Percentiles rank a stretch among this genome's conserved stretches.
Conservation (phyloP, 35 echinoderm and acorn worm genomes). For the Apostichopus californicus region DNA sequence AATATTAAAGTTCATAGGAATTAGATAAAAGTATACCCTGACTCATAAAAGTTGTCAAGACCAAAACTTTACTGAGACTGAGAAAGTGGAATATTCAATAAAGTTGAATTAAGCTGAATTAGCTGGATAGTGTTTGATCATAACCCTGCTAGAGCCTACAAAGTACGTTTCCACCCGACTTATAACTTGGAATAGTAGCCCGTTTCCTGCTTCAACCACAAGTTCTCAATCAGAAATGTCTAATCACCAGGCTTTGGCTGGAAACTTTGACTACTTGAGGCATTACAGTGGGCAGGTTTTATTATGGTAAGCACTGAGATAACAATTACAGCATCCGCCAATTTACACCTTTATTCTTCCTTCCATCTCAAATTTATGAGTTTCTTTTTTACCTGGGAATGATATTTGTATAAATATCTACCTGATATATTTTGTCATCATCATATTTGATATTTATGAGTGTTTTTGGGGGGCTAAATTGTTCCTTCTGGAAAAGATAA, state of each 20-base stretch:
- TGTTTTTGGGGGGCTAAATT: too few species aligned
- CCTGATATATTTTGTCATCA: too few species aligned
- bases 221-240: background rate
- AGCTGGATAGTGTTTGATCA: too few species aligned
- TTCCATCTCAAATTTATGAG: background rate
- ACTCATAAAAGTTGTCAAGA: too few species aligned
- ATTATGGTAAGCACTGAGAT: background rate
- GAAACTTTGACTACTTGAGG: background rate
- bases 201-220: background rate
- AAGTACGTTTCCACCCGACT: background rate
- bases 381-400: background rate
- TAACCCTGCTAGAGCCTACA: too few species aligned
- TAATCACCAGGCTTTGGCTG: background rate
- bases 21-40: too few species aligned
- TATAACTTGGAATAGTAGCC: background rate
- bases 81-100: too few species aligned
- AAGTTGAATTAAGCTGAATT: too few species aligned
- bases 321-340: slow-evolving; percentile 27
- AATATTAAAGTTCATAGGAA: too few species aligned
- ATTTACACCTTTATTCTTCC: slow-evolving; percentile 33
- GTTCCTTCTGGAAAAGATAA: too few species aligned
- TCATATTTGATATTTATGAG: too few species aligned
- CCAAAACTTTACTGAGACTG: too few species aligned
- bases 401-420: background rate
- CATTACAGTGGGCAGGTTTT: background rate